Conservation (phyloP, 2,113 vertebrate genomes). For the Indri indri region DNA sequence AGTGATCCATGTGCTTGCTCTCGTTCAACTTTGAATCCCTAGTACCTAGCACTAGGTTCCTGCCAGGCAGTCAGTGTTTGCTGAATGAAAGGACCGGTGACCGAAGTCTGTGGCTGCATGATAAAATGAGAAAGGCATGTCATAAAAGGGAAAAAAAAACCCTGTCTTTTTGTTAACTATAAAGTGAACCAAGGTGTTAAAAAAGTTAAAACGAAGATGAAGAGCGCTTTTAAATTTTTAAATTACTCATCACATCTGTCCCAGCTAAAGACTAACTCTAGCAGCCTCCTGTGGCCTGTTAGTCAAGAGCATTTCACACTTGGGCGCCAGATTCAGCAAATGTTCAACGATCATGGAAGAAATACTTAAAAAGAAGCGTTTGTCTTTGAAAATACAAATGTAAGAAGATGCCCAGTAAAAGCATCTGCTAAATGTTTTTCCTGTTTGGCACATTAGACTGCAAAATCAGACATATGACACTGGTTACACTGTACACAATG, state of each 20-base stretch:
- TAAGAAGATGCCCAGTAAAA: background rate
- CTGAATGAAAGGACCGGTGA: background rate
- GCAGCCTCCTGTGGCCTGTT: background rate
- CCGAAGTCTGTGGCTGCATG: background rate
- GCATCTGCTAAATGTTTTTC: background rate
- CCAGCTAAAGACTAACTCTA: constrained; percentile 3
- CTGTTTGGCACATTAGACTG: background rate
- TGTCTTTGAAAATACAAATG: background rate
- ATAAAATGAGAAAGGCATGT: background rate
- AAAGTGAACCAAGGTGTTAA: constrained; percentile 30
- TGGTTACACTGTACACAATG: background rate
- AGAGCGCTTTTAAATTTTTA: constrained; percentile 27
- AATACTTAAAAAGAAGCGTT: background rate
- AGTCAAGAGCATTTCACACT: background rate
- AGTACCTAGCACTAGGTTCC: background rate
- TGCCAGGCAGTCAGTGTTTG: background rate
- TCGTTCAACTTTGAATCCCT: background rate
- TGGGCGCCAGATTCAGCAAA: background rate
- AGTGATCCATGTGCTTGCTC: background rate
- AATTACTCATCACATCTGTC: constrained; percentile 32
- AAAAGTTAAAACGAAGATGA: constrained; percentile 48
- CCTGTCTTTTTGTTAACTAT: background rate
- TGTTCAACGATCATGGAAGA: background rate
- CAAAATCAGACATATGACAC: background rate
- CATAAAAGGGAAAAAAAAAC: constrained; percentile 10